Conservation (phyloP, 2,888 invertebrate genomes). For the Apodemia duryi region DNA sequence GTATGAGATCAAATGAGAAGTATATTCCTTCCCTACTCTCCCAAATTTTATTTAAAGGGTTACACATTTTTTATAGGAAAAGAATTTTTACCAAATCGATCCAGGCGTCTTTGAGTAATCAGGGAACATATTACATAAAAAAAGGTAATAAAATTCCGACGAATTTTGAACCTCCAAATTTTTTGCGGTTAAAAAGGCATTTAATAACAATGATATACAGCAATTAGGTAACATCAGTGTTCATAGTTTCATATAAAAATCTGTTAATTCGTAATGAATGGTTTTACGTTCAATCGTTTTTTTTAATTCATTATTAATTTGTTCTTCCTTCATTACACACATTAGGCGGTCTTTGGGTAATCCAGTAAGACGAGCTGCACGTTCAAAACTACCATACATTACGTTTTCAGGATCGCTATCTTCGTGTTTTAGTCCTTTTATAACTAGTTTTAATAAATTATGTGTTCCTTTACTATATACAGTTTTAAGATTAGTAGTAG, state of each 20-base stretch:
- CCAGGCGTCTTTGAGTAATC: no score
- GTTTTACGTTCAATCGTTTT: conserved; percentile 19
- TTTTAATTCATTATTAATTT: neutral
- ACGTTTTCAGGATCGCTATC: neutral
- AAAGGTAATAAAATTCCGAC: no score
- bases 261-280: conserved; percentile 18
- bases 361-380: conserved; percentile 12
- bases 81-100: no score
- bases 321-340: neutral
- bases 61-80: no score
- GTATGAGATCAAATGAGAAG: no score
- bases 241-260: neutral
- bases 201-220: no score
- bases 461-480: conserved; percentile 21
- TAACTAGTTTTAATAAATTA: conserved; percentile 20
- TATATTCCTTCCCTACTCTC: no score
- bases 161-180: no score
- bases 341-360: neutral
- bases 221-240: no score
- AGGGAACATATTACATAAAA: no score
- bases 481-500: neutral
- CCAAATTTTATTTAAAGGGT: no score
- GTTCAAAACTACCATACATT: neutral
- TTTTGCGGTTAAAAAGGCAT: no score
- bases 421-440: conserved; percentile 18